Evolutionary conservation across 1,140 invertebrate genomes (phyloP), one percentile per base, ranked within the genome.

Genomic region (Plectus sambesii): DNA sequence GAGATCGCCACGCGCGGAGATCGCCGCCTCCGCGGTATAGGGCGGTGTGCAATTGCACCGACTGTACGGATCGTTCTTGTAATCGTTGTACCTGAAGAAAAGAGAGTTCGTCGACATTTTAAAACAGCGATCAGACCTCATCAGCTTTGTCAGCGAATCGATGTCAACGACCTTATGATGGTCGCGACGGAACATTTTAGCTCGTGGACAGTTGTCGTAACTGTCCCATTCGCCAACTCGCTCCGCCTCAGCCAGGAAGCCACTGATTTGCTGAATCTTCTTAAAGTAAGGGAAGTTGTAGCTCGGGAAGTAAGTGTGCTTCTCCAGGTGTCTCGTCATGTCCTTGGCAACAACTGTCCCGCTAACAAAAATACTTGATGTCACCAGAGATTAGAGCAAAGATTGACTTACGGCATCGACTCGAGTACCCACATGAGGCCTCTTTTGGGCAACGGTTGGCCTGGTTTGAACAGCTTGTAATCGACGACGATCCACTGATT

Each of bases 401-500:
- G n/a, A n/a, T 33, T 42, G 3, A 77, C 71, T 19, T 78, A 81
- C 27, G 85, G 83, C 22, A 87, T 73, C 69, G 93, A 87, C 69
- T 93, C 87, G 2, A 85, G 69, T 26, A 90, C 74, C 76, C 79
- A 82, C 0, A 90, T 66, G 24, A 84, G 63, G 15, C 60, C 80
- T 53, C 76, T 74, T 24, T 73, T 70, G 19, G 75, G 67, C 15
- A 69, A 60, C 20, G 68, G 62, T 5, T 72, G 55, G 0, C 70
- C 67, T 5, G 78, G 75, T 17, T 71, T 71, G 51, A 81, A 81
- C 63, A 70, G 59, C 69, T 77, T 76, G 74, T 78, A 81, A 70
- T 89, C 82, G 0, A 87, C 73, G 5, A 83, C 72, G 51, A 87
- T 78, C 87, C 87, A 94, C 66, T 92, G 84, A 56, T 87, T 85